phyloP scores from a whole-genome alignment of 2,113 vertebrate genomes.

The Regulus satrapa region DNA sequence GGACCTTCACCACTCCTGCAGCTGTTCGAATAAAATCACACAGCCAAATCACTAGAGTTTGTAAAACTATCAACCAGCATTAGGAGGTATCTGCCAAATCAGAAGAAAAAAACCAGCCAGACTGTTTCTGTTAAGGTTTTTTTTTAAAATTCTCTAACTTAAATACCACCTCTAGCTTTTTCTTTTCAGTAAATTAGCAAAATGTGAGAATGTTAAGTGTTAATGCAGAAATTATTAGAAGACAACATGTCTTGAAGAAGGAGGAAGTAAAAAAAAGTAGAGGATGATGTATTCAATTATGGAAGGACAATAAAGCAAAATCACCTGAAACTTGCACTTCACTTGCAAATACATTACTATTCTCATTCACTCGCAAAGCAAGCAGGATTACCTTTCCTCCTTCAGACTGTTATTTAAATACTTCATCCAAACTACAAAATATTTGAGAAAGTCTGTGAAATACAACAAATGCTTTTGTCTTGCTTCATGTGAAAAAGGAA shows the following conservation, averaged over 20 bases:
- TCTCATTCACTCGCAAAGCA: neutral
- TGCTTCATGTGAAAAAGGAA: neutral
- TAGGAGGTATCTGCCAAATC: neutral
- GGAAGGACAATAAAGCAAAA: neutral
- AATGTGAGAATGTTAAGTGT: neutral
- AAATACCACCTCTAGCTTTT: neutral
- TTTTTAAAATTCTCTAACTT: neutral
- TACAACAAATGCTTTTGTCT: neutral
- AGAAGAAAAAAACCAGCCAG: neutral
- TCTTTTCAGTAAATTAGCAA: neutral
- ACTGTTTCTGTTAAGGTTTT: neutral
- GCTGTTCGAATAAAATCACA: conserved; percentile 1
- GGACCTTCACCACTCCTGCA: neutral
- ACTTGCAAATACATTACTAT: neutral
- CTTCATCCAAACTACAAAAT: neutral
- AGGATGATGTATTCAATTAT: neutral
- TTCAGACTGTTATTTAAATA: neutral
- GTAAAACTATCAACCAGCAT: neutral
- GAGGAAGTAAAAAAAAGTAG: neutral
- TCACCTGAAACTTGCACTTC: neutral
- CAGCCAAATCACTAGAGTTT: neutral
- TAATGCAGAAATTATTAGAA: neutral
- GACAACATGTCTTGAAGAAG: neutral
- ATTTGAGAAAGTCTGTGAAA: neutral
- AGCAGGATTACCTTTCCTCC: neutral